Conservation (phyloP, 2,888 invertebrate species). For the Eueremaeus valkanovi region DNA sequence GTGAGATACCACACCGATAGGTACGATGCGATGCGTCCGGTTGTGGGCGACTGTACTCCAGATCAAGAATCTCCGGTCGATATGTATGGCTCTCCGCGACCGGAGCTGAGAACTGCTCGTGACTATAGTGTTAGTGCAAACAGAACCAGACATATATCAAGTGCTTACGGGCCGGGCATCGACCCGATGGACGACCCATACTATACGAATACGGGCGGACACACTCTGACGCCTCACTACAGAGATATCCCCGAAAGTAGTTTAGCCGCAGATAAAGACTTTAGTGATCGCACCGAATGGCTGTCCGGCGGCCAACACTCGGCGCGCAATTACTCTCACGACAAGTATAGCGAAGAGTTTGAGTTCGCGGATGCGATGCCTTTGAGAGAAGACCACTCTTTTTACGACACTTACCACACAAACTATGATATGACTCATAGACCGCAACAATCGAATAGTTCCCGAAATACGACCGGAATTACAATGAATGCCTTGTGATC, state of each 20-base stretch:
- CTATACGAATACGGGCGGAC: background rate
- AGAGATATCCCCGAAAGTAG: constrained; percentile 14
- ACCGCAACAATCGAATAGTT: constrained; percentile 18
- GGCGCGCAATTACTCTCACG: background rate
- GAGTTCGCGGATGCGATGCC: constrained; percentile 28
- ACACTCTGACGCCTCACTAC: constrained; percentile 18
- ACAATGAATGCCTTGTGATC: constrained; percentile 36
- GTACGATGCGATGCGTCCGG: constrained; percentile 29
- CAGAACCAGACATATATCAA: constrained; percentile 32
- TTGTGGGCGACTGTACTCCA: constrained; percentile 40
- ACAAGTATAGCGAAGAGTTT: constrained; percentile 23
- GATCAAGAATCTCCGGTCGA: constrained; percentile 21
- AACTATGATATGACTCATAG: constrained; percentile 29
- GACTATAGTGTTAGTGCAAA: constrained; percentile 38
- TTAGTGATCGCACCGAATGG: constrained; percentile 41
- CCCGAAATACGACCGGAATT: constrained; percentile 22
- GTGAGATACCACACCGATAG: constrained; percentile 15
- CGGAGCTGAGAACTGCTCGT: constrained; percentile 35
- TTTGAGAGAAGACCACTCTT: constrained; percentile 16
- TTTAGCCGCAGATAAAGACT: constrained; percentile 38
- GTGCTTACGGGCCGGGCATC: constrained; percentile 41
- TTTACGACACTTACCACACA: constrained; percentile 14
- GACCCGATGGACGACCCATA: constrained; percentile 43
- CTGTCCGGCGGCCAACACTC: constrained; percentile 29
- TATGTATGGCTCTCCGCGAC: constrained; percentile 17